A percentile compares a stretch with the other conserved stretches of the same genome.
These are phyloP conservation scores for Limnodromus scolopaceus DNA, from an alignment of 2,797 vertebrate genomes.

Conservation along the genomic window DNA sequence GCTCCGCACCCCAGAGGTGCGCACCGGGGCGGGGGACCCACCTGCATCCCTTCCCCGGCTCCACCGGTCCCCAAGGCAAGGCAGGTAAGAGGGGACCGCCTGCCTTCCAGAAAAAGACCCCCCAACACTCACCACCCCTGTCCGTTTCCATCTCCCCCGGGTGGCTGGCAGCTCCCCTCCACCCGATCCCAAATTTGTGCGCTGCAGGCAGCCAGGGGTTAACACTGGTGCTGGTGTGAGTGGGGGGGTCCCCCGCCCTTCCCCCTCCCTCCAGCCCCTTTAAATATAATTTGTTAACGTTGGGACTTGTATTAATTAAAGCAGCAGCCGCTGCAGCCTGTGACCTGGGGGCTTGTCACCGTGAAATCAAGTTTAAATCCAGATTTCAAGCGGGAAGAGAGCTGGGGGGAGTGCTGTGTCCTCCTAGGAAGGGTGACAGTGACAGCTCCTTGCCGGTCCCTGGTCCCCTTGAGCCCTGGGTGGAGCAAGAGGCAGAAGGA, in stretches of 20 bases:
- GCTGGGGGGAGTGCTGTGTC: background rate
- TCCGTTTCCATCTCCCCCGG: background rate
- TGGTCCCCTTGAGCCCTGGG: background rate
- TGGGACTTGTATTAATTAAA: slow-evolving; percentile 75
- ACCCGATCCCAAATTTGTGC: background rate
- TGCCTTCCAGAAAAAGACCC: background rate
- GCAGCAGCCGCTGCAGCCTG: slow-evolving; percentile 70
- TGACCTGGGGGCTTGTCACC: slow-evolving; percentile 74
- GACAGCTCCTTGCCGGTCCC: slow-evolving; percentile 24
- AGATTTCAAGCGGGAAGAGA: slow-evolving; percentile 54
- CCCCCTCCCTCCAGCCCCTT: slow-evolving; percentile 28
- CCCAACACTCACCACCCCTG: background rate
- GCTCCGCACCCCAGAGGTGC: background rate
- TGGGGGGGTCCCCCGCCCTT: slow-evolving; percentile 5
- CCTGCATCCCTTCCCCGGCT: background rate
- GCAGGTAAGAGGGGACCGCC: background rate
- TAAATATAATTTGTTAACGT: slow-evolving; percentile 70
- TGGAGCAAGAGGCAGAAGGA: slow-evolving; percentile 15
- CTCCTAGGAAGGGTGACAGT: slow-evolving; percentile 44
- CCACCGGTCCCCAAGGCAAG: background rate
- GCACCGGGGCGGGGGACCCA: background rate
- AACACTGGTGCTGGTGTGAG: slow-evolving; percentile 25
- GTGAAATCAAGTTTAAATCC: slow-evolving; percentile 76
- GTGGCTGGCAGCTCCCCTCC: background rate
- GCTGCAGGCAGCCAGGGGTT: slow-evolving; percentile 43